Conservation (phyloP, 92 coral and sea anemone genomes). For the Zoanthus gigantus region DNA sequence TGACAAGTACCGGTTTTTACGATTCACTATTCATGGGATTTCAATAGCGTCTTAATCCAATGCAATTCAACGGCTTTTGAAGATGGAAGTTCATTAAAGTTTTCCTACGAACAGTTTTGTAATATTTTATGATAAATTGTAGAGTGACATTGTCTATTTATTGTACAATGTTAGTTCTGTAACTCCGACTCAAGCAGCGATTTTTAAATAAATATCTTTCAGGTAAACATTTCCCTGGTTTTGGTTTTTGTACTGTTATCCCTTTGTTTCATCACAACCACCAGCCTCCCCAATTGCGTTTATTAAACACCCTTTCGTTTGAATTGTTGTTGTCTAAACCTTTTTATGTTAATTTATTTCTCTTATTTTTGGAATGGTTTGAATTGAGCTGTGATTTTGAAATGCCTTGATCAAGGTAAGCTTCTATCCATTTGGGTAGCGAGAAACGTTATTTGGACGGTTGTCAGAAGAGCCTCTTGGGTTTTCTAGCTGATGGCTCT, state of each 20-base stretch:
- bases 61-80: neutral
- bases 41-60: neutral
- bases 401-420: too few species aligned
- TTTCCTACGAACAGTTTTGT: neutral
- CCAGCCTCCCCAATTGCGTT: too few species aligned
- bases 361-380: too few species aligned
- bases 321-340: neutral
- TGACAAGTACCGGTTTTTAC: slow-evolving; percentile 1
- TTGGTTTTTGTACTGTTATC: too few species aligned
- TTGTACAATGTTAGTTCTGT: slow-evolving; percentile 40
- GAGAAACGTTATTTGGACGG: too few species aligned
- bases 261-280: too few species aligned
- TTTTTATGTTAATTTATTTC: neutral
- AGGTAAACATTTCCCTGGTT: neutral
- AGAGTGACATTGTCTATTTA: slow-evolving; percentile 30
- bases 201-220: neutral
- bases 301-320: neutral
- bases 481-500: too few species aligned
- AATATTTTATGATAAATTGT: slow-evolving; percentile 7
- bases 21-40: neutral
- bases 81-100: neutral
- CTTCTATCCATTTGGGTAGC: too few species aligned
- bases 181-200: neutral
- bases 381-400: too few species aligned
- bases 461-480: too few species aligned